Base-by-base conservation (phyloP, 2,888 invertebrate species). In the Didymodactylos carnosus region DNA sequence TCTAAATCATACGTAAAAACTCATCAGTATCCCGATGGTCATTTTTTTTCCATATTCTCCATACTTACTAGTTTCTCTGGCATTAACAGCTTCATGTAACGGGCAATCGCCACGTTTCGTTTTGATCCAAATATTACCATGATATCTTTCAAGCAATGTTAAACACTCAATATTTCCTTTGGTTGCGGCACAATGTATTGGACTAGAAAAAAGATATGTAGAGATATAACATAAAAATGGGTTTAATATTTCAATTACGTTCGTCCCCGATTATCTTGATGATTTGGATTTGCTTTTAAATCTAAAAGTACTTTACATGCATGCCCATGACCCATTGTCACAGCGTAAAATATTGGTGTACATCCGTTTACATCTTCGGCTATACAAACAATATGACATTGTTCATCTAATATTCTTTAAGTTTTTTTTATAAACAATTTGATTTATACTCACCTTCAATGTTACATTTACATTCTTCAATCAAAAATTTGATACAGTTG, bases 101-200 rank as follows among this genome's bases (percentile, higher is more conserved):
- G 97, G 93, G 74, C 93, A 87, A 82, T 97, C 97, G 0, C 97
- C 97, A 80, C 92, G 89, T 2, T 92, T 90, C 81, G 94, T 95
- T 77, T 91, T 87, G 73, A 91, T 85, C 90, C 95, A 94, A 69
- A 97, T 85, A 82, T 95, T 92, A 0, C 91, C 92, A 27, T 90
- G 90, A 78, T 88, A 87, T 69, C 87, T 86, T 79, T 87, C 87
- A 39, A 91, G 86, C 78, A 90, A 87, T 77, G 90, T 89, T 13
- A 94, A 86, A 13, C 91, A 91, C 82, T 92, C 91, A 77, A 92
- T 86, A 82, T 95, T 95, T 0, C 97, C 95, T 83, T 94, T 94
- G 11, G 94, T 91, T 75, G 94, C 93, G 2, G 94, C 94, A 79
- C 94, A 94, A 80, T 94, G 91, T 0, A 92, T 92, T 2, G 94